Evolutionary conservation across 2,113 vertebrate species (phyloP).

Genomic region (Psephotus haematonotus): DNA sequence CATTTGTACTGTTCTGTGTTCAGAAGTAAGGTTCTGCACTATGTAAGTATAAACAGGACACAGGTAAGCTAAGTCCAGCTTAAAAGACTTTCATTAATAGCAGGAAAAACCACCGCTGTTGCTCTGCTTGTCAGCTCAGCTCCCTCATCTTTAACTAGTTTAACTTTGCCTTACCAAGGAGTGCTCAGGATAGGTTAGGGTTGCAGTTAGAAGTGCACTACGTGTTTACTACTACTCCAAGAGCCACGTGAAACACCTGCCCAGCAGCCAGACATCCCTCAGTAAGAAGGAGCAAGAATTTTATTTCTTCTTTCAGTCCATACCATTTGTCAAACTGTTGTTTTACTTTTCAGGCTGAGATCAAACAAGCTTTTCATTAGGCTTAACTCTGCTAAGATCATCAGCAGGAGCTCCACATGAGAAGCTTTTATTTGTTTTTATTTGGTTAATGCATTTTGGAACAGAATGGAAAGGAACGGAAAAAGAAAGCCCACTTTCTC

Average conservation of each 20-base stretch:
- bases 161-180: not conserved
- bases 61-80: not conserved
- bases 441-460: slow-evolving; percentile 32
- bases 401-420: slow-evolving; percentile 39
- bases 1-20: not conserved
- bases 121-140: not conserved
- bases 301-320: slow-evolving; percentile 3
- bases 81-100: not conserved
- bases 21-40: not conserved
- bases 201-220: not conserved
- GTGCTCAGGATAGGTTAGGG: not conserved
- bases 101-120: not conserved
- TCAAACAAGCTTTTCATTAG: slow-evolving; percentile 52
- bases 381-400: slow-evolving; percentile 52
- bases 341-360: slow-evolving; percentile 22
- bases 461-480: not conserved
- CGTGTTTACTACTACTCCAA: not conserved
- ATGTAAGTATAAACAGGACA: not conserved
- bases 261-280: not conserved
- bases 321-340: slow-evolving; percentile 26
- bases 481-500: slow-evolving; percentile 47
- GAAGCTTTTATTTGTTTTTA: slow-evolving; percentile 37
- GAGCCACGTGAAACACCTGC: not conserved
- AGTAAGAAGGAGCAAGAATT: not conserved
- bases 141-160: not conserved